phyloP scores from a whole-genome alignment of 2,888 invertebrate genomes.

The Lithophane ornitopus region DNA sequence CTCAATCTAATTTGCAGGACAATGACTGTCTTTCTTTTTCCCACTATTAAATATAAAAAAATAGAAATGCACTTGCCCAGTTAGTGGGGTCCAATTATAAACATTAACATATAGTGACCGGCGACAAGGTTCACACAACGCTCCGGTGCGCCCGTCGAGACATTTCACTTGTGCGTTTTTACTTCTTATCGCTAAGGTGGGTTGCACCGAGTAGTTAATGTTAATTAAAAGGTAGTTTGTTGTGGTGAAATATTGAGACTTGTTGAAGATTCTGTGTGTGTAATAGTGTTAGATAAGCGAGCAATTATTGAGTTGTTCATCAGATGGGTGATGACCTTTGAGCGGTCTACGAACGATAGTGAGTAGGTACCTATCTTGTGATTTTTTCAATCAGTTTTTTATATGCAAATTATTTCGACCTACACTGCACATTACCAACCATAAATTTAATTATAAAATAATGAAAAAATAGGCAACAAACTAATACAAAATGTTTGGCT shows the following conservation, averaged over 20 bases:
- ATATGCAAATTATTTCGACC: too few species aligned
- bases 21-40: slow-evolving; percentile 7
- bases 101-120: slow-evolving; percentile 80
- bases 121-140: slow-evolving; percentile 85
- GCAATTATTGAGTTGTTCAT: neutral
- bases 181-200: slow-evolving; percentile 68
- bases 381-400: too few species aligned
- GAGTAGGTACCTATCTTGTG: too few species aligned
- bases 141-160: slow-evolving; percentile 80
- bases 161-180: slow-evolving; percentile 79
- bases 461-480: too few species aligned
- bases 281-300: neutral
- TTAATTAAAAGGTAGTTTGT: slow-evolving; percentile 35
- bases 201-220: slow-evolving; percentile 53
- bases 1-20: neutral
- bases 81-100: slow-evolving; percentile 65
- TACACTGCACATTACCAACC: too few species aligned
- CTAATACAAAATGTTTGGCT: too few species aligned
- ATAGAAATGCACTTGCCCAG: slow-evolving; percentile 35
- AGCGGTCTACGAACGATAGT: too few species aligned
- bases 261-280: neutral
- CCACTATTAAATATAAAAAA: neutral
- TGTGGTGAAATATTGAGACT: slow-evolving; percentile 4
- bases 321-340: neutral
- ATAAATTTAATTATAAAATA: too few species aligned